A percentile compares a stretch with the other conserved stretches of the same genome.
These are phyloP conservation scores for Neolamprologus sp. DNA, from an alignment of 2,113 vertebrate genomes.

Conservation along the genomic window DNA sequence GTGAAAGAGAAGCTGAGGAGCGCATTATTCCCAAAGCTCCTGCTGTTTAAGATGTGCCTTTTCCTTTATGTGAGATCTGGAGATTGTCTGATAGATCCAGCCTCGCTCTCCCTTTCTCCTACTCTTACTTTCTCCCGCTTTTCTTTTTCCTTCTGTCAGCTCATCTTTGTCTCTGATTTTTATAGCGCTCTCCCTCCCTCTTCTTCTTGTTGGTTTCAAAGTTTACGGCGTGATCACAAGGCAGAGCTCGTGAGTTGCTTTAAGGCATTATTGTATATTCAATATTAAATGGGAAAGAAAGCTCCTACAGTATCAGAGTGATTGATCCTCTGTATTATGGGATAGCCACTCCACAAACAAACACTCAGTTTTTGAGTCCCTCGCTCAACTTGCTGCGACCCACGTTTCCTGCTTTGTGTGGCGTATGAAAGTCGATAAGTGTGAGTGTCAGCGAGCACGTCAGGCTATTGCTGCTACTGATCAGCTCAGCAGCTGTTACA, in stretches of 20 bases:
- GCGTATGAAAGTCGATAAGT: background rate
- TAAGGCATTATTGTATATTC: constrained; percentile 5
- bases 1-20: constrained; percentile 48
- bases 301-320: background rate
- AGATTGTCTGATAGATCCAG: constrained; percentile 53
- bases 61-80: constrained; percentile 49
- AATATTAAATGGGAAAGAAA: constrained; percentile 22
- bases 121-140: background rate
- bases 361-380: background rate
- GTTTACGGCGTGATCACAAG: constrained; percentile 3
- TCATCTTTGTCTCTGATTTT: constrained; percentile 39
- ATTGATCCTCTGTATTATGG: background rate
- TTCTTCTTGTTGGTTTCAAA: background rate
- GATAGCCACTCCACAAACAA: background rate
- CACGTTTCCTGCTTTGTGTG: background rate
- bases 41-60: constrained; percentile 51
- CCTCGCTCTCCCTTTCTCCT: constrained; percentile 3
- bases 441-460: background rate
- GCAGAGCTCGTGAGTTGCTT: constrained; percentile 4
- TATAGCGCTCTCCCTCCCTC: background rate
- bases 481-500: constrained; percentile 38
- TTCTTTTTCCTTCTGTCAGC: constrained; percentile 9
- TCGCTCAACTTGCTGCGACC: background rate
- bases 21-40: constrained; percentile 47
- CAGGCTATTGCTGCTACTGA: background rate